Conservation (phyloP, 2,797 vertebrate species). For the Microtus californicus region DNA sequence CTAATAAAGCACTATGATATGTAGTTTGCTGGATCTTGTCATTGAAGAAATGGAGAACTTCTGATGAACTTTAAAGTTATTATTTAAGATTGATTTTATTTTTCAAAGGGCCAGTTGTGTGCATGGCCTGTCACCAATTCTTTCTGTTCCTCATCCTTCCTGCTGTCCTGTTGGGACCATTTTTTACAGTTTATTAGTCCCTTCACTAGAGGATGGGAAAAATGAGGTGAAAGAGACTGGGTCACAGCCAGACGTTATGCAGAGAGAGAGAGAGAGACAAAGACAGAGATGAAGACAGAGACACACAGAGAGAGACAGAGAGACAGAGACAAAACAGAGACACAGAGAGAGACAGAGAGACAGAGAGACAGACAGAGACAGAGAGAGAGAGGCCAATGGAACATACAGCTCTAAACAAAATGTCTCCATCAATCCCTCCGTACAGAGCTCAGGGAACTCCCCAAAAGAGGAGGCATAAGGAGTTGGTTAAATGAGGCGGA, state of each 20-base stretch:
- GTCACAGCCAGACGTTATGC: not conserved
- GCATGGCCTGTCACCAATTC: conserved; percentile 37
- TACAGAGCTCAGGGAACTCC: not conserved
- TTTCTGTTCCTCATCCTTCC: conserved; percentile 57
- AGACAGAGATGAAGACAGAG: too few relatives aligned
- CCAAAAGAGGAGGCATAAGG: not conserved
- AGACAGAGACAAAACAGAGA: too few relatives aligned
- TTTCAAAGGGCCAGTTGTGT: conserved; percentile 44
- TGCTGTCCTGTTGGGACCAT: not conserved
- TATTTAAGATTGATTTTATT: conserved; percentile 52
- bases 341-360: too few relatives aligned
- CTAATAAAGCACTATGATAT: conserved; percentile 62
- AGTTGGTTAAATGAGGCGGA: not conserved
- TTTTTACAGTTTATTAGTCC: conserved; percentile 56
- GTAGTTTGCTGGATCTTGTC: conserved; percentile 51
- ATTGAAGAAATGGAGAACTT: conserved; percentile 49
- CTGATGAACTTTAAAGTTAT: conserved; percentile 53
- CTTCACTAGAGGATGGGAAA: conserved; percentile 37
- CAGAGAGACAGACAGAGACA: too few relatives aligned
- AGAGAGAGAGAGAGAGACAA: too few relatives aligned
- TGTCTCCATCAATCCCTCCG: not conserved
- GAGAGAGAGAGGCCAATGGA: not conserved
- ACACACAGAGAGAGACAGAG: too few relatives aligned
- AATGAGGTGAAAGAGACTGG: not conserved
- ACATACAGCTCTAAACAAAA: not conserved